Conservation (phyloP, 2,113 vertebrate species). For the Syngnathoides biaculeatus region DNA sequence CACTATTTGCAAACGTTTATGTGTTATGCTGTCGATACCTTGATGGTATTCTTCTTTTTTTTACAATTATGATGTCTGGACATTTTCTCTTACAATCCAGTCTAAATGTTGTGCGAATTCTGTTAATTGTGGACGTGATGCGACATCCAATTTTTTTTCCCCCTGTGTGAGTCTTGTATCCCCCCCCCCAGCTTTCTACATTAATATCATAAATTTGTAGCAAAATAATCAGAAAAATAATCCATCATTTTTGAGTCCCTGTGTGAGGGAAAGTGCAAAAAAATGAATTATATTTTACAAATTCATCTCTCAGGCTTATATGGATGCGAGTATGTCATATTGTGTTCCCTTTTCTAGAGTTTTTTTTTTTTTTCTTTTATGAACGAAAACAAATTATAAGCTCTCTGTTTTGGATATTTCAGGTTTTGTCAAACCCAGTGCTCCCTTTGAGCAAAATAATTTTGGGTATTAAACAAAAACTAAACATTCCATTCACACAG, state of each 20-base stretch:
- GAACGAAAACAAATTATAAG: conserved; percentile 60
- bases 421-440: conserved; percentile 37
- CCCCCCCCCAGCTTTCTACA: conserved; percentile 33
- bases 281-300: conserved; percentile 36
- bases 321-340: conserved; percentile 47
- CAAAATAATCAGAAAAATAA: conserved; percentile 23
- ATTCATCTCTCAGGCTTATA: conserved; percentile 67
- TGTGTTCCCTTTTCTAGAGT: conserved; percentile 60
- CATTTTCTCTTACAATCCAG: not conserved
- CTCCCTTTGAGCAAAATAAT: conserved; percentile 57
- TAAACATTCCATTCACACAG: conserved; percentile 10
- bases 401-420: conserved; percentile 49
- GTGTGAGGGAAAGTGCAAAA: conserved; percentile 17
- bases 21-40: conserved; percentile 49
- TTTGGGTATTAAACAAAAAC: conserved; percentile 32
- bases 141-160: too few relatives aligned
- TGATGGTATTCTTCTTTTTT: conserved; percentile 37
- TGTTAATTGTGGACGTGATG: conserved; percentile 18
- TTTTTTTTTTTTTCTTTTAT: conserved; percentile 63
- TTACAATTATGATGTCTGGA: conserved; percentile 29
- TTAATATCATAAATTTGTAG: conserved; percentile 29
- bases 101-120: conserved; percentile 19
- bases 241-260: conserved; percentile 24
- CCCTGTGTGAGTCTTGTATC: conserved; percentile 7
- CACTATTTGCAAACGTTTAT: conserved; percentile 26